Conservation (phyloP, 2,888 invertebrate species). For the Alcis repandata region DNA sequence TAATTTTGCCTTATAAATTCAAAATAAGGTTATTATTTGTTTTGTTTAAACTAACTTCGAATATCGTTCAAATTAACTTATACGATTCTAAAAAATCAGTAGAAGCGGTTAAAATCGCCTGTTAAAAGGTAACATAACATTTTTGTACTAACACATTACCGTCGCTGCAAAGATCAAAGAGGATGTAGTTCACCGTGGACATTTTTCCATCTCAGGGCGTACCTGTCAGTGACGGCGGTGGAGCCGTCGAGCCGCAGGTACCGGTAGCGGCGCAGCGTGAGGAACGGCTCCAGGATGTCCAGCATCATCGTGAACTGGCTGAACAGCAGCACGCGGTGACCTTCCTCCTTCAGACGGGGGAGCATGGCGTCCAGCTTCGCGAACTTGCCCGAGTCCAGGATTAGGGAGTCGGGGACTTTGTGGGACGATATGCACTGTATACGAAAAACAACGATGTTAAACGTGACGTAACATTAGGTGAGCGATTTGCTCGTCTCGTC, state of each 20-base stretch:
- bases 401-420: constrained; percentile 89
- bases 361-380: constrained; percentile 91
- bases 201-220: too few relatives aligned
- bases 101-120: too few relatives aligned
- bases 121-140: too few relatives aligned
- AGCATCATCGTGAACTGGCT: constrained; percentile 98
- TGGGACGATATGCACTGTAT: constrained; percentile 87
- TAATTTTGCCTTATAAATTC: too few relatives aligned
- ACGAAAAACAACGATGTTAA: not conserved
- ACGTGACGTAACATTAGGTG: too few relatives aligned
- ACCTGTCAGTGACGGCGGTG: constrained; percentile 94
- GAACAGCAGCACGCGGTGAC: constrained; percentile 96
- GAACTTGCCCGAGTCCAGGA: constrained; percentile 96
- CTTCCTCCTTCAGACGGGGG: constrained; percentile 90
- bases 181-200: not conserved
- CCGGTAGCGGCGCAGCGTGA: constrained; percentile 90
- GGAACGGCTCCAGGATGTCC: constrained; percentile 96
- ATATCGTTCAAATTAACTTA: too few relatives aligned
- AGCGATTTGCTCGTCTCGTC: too few relatives aligned
- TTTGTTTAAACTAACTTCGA: too few relatives aligned
- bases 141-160: too few relatives aligned
- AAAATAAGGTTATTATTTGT: too few relatives aligned
- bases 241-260: constrained; percentile 96
- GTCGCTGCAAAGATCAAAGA: too few relatives aligned
- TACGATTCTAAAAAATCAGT: too few relatives aligned